Conservation (phyloP, 1,140 invertebrate species). For the Leptinotarsa lineolata region DNA sequence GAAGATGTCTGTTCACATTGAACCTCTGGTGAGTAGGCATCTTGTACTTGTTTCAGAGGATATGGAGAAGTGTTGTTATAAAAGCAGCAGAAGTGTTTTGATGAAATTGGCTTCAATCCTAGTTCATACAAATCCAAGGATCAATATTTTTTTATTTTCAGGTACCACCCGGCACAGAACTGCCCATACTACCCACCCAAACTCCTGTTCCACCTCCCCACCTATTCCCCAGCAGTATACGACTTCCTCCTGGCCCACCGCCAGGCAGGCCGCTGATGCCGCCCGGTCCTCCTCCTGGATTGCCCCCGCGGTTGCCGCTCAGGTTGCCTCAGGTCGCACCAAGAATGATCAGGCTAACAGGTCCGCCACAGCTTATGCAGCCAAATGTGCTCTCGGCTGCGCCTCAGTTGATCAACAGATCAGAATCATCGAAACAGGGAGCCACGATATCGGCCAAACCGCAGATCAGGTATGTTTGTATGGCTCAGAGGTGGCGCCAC, state of each 20-base stretch:
- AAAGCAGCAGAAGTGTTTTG: no score
- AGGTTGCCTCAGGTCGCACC: slow-evolving; percentile 58
- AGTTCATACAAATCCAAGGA: no score
- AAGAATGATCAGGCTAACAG: slow-evolving; percentile 64
- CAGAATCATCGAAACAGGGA: slow-evolving; percentile 59
- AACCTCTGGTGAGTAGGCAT: slow-evolving; percentile 32
- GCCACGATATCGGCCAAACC: slow-evolving; percentile 92
- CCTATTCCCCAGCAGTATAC: slow-evolving; percentile 55
- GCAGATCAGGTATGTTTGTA: slow-evolving; percentile 68
- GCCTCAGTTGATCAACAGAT: slow-evolving; percentile 74
- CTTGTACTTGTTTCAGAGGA: no score
- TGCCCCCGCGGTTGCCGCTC: slow-evolving; percentile 60
- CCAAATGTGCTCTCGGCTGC: slow-evolving; percentile 81
- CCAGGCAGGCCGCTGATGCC: slow-evolving; percentile 65
- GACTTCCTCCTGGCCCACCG: slow-evolving; percentile 68
- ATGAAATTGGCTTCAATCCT: no score
- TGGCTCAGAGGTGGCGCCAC: no score
- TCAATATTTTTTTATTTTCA: background rate
- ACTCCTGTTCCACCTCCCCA: slow-evolving; percentile 61
- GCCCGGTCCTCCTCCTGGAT: slow-evolving; percentile 72
- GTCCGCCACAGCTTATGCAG: slow-evolving; percentile 53
- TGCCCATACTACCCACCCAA: slow-evolving; percentile 13
- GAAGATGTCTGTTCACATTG: slow-evolving; percentile 53
- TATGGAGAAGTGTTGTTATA: no score
- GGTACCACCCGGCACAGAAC: slow-evolving; percentile 39